Percentiles rank a stretch among this genome's conserved stretches.
Evolutionary conservation across 2,113 vertebrate genomes (phyloP).

Genomic region (Menidia beryllina): DNA sequence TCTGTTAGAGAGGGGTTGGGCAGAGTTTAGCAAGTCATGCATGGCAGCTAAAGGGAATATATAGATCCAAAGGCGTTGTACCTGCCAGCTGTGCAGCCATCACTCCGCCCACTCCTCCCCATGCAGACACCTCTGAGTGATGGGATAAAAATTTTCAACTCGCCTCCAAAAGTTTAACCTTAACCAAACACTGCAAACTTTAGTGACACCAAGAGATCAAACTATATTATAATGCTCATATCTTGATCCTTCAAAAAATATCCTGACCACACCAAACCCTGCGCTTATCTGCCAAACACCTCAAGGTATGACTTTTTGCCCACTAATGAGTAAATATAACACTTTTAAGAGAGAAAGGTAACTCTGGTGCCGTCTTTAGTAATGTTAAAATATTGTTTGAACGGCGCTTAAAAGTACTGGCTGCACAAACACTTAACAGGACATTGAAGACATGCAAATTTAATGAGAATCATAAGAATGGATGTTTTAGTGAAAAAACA

Average conservation of each 20-base stretch:
- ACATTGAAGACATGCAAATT: constrained; percentile 39
- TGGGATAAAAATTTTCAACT: constrained; percentile 57
- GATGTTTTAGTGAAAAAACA: constrained; percentile 54
- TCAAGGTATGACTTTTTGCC: constrained; percentile 53
- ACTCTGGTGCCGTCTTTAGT: constrained; percentile 53
- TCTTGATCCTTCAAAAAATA: constrained; percentile 59
- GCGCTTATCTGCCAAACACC: constrained; percentile 62
- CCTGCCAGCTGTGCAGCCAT: constrained; percentile 73
- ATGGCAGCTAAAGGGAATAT: constrained; percentile 66
- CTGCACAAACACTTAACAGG: constrained; percentile 44
- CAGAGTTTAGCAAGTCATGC: constrained; percentile 63
- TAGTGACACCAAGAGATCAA: constrained; percentile 62
- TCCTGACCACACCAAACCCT: constrained; percentile 61
- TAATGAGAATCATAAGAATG: constrained; percentile 34
- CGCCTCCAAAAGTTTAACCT: constrained; percentile 64
- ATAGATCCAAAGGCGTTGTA: constrained; percentile 72
- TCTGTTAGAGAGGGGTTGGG: constrained; percentile 22
- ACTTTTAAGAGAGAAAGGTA: constrained; percentile 48
- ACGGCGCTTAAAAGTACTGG: constrained; percentile 48
- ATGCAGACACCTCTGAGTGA: constrained; percentile 82
- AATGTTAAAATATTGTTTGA: constrained; percentile 35
- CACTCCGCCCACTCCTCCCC: constrained; percentile 69
- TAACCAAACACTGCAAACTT: constrained; percentile 71
- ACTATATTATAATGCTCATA: constrained; percentile 51
- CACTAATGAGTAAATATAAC: constrained; percentile 63